Evolutionary conservation across 1,140 invertebrate genomes (phyloP).

Genomic region (Caenorhabditis inopinata): DNA sequence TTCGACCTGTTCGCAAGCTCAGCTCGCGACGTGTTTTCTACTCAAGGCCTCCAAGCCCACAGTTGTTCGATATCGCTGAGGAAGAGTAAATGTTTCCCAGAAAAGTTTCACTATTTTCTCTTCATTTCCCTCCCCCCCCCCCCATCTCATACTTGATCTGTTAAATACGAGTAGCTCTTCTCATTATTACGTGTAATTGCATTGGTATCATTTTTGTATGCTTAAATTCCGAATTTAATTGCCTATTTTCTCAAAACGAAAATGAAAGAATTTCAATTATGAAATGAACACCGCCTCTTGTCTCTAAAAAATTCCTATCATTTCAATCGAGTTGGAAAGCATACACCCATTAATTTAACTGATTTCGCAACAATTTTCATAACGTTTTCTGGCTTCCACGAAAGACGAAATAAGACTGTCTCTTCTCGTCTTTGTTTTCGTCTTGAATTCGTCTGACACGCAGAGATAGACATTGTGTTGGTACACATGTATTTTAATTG

Average conservation of each 20-base stretch:
- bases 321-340: no score
- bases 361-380: no score
- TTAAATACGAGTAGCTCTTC: slow-evolving; percentile 15
- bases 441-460: no score
- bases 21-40: not conserved
- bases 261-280: not conserved
- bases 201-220: not conserved
- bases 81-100: not conserved
- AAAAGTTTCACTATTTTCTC: not conserved
- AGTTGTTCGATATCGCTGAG: slow-evolving; percentile 22
- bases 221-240: not conserved
- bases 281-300: no score
- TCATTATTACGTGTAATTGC: slow-evolving; percentile 6
- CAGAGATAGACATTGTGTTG: no score
- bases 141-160: not conserved
- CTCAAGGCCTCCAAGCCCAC: slow-evolving; percentile 11
- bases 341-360: no score
- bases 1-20: not conserved
- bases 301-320: no score
- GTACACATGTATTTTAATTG: no score
- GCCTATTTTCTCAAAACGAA: not conserved
- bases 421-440: no score
- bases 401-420: no score
- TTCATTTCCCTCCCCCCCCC: not conserved
- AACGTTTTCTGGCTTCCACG: no score